Conservation (phyloP, 1,140 invertebrate genomes). For the Eubasilissa regina region DNA sequence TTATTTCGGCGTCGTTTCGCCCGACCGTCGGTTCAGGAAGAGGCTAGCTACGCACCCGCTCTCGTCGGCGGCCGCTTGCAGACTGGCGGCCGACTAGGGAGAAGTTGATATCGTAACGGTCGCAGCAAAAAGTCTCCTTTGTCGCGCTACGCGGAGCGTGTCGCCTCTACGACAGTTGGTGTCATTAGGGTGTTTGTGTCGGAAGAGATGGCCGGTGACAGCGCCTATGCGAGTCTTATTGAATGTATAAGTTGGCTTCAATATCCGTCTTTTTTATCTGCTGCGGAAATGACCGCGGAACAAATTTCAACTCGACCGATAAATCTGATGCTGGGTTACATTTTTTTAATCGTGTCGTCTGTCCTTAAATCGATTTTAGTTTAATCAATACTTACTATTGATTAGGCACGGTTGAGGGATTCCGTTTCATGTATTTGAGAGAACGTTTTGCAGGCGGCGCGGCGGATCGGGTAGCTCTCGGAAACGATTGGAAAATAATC, state of each 20-base stretch:
- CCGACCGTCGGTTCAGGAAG: neutral
- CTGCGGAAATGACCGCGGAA: constrained; percentile 1
- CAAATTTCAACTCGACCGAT: neutral
- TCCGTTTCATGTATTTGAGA: too few relatives aligned
- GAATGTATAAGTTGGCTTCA: constrained; percentile 10
- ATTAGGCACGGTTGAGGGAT: too few relatives aligned
- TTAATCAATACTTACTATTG: too few relatives aligned
- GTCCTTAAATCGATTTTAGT: too few relatives aligned
- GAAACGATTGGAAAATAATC: too few relatives aligned
- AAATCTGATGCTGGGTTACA: too few relatives aligned
- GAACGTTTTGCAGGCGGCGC: neutral
- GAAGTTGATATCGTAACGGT: constrained; percentile 50
- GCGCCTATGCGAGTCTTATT: neutral
- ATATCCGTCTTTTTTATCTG: neutral
- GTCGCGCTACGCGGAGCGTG: constrained; percentile 55
- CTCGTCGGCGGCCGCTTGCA: constrained; percentile 42
- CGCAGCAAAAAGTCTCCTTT: constrained; percentile 54
- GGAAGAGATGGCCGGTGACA: constrained; percentile 11
- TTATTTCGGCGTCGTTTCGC: neutral
- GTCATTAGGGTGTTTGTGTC: constrained; percentile 40
- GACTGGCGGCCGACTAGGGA: constrained; percentile 41
- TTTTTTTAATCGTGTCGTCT: too few relatives aligned
- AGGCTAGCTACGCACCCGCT: constrained; percentile 13
- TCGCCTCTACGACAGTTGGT: constrained; percentile 53
- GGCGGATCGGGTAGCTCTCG: neutral